Evolutionary conservation across 2,888 invertebrate species (phyloP).

Genomic region (Phragmatobia fuliginosa): DNA sequence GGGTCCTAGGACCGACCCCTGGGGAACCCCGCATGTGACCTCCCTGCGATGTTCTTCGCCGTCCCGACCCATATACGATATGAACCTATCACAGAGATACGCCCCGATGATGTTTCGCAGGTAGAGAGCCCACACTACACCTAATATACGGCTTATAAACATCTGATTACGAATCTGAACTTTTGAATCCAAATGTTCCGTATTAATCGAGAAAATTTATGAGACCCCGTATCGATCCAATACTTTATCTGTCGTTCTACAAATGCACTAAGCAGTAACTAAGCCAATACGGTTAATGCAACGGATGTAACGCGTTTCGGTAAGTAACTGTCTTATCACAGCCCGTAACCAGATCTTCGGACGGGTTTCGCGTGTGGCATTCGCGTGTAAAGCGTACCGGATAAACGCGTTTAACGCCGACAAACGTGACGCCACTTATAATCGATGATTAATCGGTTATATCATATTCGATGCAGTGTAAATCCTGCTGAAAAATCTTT

Average conservation of each 20-base stretch:
- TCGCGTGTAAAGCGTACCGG: constrained; percentile 66
- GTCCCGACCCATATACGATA: too few relatives aligned
- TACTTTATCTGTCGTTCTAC: constrained; percentile 2
- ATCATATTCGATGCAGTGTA: constrained; percentile 57
- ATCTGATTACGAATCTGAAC: not conserved
- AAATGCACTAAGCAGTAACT: constrained; percentile 19
- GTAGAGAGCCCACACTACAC: not conserved
- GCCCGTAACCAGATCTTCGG: constrained; percentile 37
- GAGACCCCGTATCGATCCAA: not conserved
- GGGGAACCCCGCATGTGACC: too few relatives aligned
- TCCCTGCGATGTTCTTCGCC: too few relatives aligned
- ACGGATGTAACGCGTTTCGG: constrained; percentile 44
- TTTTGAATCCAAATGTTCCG: not conserved
- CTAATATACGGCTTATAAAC: not conserved
- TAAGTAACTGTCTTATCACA: constrained; percentile 44
- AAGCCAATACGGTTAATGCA: constrained; percentile 40
- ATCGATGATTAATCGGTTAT: constrained; percentile 68
- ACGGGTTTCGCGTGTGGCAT: constrained; percentile 51
- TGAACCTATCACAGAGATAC: too few relatives aligned
- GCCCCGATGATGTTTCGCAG: too few relatives aligned
- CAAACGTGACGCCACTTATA: constrained; percentile 60
- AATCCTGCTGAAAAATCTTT: constrained; percentile 15
- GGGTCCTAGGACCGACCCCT: too few relatives aligned
- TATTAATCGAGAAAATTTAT: not conserved
- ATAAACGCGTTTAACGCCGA: constrained; percentile 63